Evolutionary conservation across 2,113 vertebrate species (phyloP).

Genomic region (Xiphophorus couchianus): DNA sequence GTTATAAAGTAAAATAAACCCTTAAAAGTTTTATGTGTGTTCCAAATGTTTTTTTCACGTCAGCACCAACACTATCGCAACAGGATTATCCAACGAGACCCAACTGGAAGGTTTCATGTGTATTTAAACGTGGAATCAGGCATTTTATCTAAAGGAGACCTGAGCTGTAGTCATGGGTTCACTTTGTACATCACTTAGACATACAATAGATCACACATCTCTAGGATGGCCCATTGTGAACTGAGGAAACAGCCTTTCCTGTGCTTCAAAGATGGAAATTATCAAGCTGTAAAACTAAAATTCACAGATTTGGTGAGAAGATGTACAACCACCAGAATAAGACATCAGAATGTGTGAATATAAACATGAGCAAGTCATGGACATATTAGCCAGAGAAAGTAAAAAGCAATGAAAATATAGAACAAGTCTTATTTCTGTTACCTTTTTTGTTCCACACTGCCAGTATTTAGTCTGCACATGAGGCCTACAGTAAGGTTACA

Average conservation of each 20-base stretch:
- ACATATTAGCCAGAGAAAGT: slow-evolving; percentile 30
- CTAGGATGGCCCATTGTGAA: neutral
- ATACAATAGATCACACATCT: neutral
- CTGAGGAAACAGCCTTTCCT: neutral
- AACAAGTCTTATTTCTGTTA: neutral
- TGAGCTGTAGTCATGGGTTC: neutral
- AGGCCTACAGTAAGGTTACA: slow-evolving; percentile 19
- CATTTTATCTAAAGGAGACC: slow-evolving; percentile 4
- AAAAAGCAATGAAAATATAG: slow-evolving; percentile 65
- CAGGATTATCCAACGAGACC: slow-evolving; percentile 1
- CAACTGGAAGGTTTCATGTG: neutral
- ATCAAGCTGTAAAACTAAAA: neutral
- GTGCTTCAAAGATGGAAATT: neutral
- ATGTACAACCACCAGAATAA: slow-evolving; percentile 63
- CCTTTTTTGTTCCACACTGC: neutral
- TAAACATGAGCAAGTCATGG: neutral
- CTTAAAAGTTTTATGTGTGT: slow-evolving; percentile 3
- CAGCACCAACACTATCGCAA: neutral
- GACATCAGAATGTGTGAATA: slow-evolving; percentile 1
- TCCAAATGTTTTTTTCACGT: slow-evolving; percentile 30
- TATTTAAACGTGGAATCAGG: neutral
- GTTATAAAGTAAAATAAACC: slow-evolving; percentile 46
- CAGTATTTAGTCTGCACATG: slow-evolving; percentile 16
- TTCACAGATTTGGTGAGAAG: slow-evolving; percentile 35
- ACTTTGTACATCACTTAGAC: neutral